Base-by-base conservation (phyloP, 2,113 vertebrate genomes). In the Grallaria varia region DNA sequence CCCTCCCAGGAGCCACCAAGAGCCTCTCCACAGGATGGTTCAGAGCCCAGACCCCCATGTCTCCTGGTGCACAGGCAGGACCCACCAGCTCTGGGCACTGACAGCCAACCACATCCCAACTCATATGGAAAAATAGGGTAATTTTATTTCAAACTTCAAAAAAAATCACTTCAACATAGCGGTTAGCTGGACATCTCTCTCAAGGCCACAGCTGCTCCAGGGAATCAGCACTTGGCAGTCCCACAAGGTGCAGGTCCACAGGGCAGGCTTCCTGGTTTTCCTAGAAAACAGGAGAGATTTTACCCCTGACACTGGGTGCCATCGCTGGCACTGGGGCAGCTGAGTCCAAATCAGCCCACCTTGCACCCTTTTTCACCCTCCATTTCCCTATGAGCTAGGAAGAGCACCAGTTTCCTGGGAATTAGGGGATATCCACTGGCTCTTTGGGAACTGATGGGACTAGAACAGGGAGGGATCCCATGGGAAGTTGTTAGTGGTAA, bases 121-220 rank as follows among this genome's bases (percentile, higher is more conserved):
- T 91, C 21, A 40, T 0, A 0, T 91, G 87, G 72, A 94, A 92
- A 96, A 91, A 87, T 17, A 85, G n/a, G 6, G 20, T 3, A 33
- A 44, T 23, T 97, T 97, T 97, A 96, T 96, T 90, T 59, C 4
- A 9, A 52, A 74, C 23, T 30, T 83, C 47, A 76, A 60, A 58
- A 66, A 75, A 73, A 76, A 28, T n/a, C n/a, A 3, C 2, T 45
- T 0, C 0, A 69, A 42, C 22, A n/a, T 2, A 16, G 21, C 44
- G 37, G 71, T 42, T 15, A 50, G 66, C 18, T 17, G 7, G 47
- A 27, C 53, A 28, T 5, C 31, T 77, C 42, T n/a, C 55, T 69
- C 13, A 1, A 52, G 23, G 49, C 27, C 19, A 45, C 3, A 9
- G 47, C 18, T 3, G 4, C 5, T 47, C n/a, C 18, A 60, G 44